These are phyloP conservation scores for Lobophora halterata DNA, from an alignment of 2,888 invertebrate species.

Conservation along the genomic window DNA sequence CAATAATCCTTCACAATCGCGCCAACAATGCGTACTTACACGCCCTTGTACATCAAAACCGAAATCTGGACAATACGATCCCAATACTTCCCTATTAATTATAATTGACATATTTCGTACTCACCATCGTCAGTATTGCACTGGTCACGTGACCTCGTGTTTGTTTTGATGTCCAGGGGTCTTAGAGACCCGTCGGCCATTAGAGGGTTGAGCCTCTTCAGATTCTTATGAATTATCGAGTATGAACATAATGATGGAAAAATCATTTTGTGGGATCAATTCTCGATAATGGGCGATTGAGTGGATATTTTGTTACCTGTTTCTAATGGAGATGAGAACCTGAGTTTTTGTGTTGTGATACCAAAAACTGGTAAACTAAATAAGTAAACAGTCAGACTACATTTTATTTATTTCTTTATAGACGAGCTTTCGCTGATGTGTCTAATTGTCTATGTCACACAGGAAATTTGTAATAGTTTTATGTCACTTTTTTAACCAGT, in stretches of 20 bases:
- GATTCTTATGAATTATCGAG: constrained; percentile 30
- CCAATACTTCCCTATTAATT: constrained; percentile 74
- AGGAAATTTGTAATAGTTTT: too few relatives aligned
- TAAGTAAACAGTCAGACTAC: too few relatives aligned
- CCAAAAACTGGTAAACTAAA: too few relatives aligned
- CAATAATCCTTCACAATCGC: too few relatives aligned
- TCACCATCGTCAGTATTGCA: constrained; percentile 45
- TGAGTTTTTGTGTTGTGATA: too few relatives aligned
- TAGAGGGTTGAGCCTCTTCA: constrained; percentile 47
- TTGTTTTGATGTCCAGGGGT: constrained; percentile 75
- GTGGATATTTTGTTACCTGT: too few relatives aligned
- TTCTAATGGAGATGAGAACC: too few relatives aligned
- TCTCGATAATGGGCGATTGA: too few relatives aligned
- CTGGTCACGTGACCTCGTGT: constrained; percentile 67
- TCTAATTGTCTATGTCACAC: too few relatives aligned
- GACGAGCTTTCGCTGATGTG: too few relatives aligned
- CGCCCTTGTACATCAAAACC: constrained; percentile 43
- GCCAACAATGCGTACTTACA: constrained; percentile 30
- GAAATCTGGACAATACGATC: constrained; percentile 54
- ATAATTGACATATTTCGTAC: constrained; percentile 79
- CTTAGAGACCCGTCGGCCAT: constrained; percentile 49
- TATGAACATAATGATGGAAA: constrained; percentile 9
- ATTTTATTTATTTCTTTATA: too few relatives aligned
- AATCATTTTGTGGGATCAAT: constrained; percentile 7
- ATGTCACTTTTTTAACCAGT: too few relatives aligned